Evolutionary conservation across 2,888 invertebrate species (phyloP).

Genomic region (Iselma pallidipennis): DNA sequence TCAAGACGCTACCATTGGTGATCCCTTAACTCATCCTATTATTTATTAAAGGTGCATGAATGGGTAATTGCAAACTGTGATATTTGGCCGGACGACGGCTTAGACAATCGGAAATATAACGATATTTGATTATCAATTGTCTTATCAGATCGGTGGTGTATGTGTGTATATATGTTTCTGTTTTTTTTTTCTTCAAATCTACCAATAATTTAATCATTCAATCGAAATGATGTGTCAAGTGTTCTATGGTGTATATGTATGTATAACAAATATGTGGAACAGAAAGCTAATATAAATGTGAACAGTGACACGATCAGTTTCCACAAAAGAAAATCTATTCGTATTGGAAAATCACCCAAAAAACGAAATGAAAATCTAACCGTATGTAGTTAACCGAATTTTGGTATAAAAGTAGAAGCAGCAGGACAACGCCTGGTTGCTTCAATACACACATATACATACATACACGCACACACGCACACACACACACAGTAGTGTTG

Average conservation of each 20-base stretch:
- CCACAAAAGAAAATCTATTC: too few species aligned
- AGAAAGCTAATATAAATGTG: not conserved
- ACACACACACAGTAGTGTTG: not conserved
- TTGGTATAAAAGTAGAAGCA: not conserved
- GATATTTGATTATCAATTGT: not conserved
- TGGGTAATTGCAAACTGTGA: slow-evolving; percentile 56
- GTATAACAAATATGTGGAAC: not conserved
- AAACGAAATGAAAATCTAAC: not conserved
- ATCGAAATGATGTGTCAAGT: not conserved
- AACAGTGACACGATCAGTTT: too few species aligned
- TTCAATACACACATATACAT: not conserved
- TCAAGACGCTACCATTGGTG: slow-evolving; percentile 58
- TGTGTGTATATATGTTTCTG: not conserved
- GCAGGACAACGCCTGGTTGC: not conserved
- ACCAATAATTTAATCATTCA: too few species aligned
- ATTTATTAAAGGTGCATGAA: slow-evolving; percentile 62
- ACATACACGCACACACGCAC: not conserved
- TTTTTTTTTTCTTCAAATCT: too few species aligned
- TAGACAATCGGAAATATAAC: slow-evolving; percentile 41
- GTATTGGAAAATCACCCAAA: not conserved
- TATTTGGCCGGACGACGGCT: slow-evolving; percentile 51
- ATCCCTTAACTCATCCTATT: slow-evolving; percentile 60
- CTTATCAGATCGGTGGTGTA: not conserved
- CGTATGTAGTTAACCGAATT: not conserved
- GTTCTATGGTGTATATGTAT: not conserved